A percentile compares a stretch with the other conserved stretches of the same genome.
Evolutionary conservation across 2,113 vertebrate species (phyloP).

Genomic region (Anguilla japonica): DNA sequence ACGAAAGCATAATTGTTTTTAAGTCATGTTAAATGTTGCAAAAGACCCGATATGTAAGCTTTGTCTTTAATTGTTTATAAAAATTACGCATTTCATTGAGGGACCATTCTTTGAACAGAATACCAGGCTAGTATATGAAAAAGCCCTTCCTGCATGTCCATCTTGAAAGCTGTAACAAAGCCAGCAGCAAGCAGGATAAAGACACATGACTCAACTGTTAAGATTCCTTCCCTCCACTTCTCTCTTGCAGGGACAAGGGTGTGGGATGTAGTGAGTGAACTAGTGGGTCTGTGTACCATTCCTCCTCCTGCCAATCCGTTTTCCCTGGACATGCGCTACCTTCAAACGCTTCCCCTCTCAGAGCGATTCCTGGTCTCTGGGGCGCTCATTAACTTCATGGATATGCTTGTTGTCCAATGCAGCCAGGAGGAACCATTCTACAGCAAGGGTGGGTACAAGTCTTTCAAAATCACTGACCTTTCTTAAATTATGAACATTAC

Average conservation of each 20-base stretch:
- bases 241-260: constrained; percentile 59
- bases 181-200: background rate
- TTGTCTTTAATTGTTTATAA: background rate
- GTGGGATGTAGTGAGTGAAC: constrained; percentile 74
- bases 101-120: background rate
- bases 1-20: background rate
- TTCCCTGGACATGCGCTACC: constrained; percentile 70
- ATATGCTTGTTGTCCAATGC: constrained; percentile 66
- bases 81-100: background rate
- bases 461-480: background rate
- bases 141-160: no score
- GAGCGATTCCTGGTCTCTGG: constrained; percentile 71
- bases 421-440: constrained; percentile 66
- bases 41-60: background rate
- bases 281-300: constrained; percentile 70
- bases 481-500: background rate
- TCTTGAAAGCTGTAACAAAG: background rate
- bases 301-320: constrained; percentile 75
- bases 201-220: background rate
- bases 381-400: constrained; percentile 72
- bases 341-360: constrained; percentile 65
- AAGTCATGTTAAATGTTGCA: background rate
- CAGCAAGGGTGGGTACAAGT: constrained; percentile 57
- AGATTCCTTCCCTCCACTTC: background rate
- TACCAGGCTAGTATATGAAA: no score